Base-by-base conservation (phyloP, 2,888 invertebrate species). In the Cerceris ruficornis region DNA sequence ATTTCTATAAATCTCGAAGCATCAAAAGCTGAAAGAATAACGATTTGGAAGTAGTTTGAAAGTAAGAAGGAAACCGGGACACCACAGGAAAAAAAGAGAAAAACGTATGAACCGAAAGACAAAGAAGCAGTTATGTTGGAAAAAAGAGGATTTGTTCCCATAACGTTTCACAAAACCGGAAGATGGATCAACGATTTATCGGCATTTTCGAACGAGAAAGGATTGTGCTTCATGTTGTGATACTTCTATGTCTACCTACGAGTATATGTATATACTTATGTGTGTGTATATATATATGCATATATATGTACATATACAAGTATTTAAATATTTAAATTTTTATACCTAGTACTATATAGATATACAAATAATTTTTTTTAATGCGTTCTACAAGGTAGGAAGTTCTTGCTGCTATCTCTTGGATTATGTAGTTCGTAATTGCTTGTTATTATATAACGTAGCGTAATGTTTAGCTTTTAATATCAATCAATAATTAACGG, bases 131-230 rank as follows among this genome's bases (percentile, higher is more conserved):
- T 46, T 46, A 46, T 11, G 11, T 46, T 8, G 11, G 50, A 50
- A 50, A 50, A n/a, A 50, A 50, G n/a, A 46, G 8, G 46, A 46
- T 2, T 11, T 46, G 6, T 46, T 46, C 11, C 11, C 9, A 46
- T 46, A 46, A 46, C 9, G 11, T 46, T 46, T 11, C 46, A 46
- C 11, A 46, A 11, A 46, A 50, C 9, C n/a, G n/a, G n/a, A 50
- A 50, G 50, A 50, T 50, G 50, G 50, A 50, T 50, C 50, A 50
- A 50, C 50, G n/a, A 13, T n/a, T n/a, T n/a, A n/a, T n/a, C n/a
- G n/a, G n/a, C n/a, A 2, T 8, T 11, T 46, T 50, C 28, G 1
- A 28, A 11, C 50, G 9, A 50, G 13, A 50, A n/a, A 5, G n/a
- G n/a, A 50, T 50, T 50, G 6, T 50, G n/a, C 11, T 50, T 50